These are phyloP conservation scores for Drosophila arawakana DNA, from an alignment of 1,140 invertebrate genomes.

Conservation along the genomic window DNA sequence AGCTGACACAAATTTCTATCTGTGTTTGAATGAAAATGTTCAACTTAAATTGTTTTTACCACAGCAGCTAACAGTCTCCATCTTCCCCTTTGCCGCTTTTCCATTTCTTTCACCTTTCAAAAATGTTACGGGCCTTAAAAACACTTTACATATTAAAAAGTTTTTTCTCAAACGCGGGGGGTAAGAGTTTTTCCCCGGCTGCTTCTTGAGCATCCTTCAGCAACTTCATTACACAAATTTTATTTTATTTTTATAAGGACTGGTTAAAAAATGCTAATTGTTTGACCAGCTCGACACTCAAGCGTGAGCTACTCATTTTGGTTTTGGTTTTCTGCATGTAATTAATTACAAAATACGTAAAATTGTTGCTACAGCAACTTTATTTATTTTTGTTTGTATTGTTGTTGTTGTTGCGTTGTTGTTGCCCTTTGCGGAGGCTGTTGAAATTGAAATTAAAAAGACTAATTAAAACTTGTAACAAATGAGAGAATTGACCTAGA, in stretches of 20 bases:
- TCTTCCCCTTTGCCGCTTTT: conserved; percentile 4
- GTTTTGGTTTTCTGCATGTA: conserved; percentile 67
- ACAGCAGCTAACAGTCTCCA: background rate
- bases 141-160: conserved; percentile 77
- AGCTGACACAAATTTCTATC: conserved; percentile 44
- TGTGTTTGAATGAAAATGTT: conserved; percentile 40
- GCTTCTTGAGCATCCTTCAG: conserved; percentile 51
- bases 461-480: conserved; percentile 79
- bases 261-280: conserved; percentile 70
- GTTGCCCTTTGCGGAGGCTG: conserved; percentile 49
- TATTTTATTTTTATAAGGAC: conserved; percentile 49
- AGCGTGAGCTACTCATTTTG: conserved; percentile 29
- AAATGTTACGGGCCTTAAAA: conserved; percentile 36
- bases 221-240: conserved; percentile 58
- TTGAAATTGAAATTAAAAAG: conserved; percentile 65
- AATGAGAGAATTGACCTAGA: conserved; percentile 64
- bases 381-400: conserved; percentile 10
- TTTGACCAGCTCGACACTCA: conserved; percentile 60
- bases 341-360: conserved; percentile 65
- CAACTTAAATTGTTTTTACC: conserved; percentile 33
- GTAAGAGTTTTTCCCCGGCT: background rate
- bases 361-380: conserved; percentile 67
- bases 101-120: conserved; percentile 27
- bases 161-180: conserved; percentile 36
- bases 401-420: background rate